A percentile compares a stretch with the other conserved stretches of the same genome.
These are phyloP conservation scores for Nebria salina DNA, from an alignment of 2,888 invertebrate species.

Conservation along the genomic window DNA sequence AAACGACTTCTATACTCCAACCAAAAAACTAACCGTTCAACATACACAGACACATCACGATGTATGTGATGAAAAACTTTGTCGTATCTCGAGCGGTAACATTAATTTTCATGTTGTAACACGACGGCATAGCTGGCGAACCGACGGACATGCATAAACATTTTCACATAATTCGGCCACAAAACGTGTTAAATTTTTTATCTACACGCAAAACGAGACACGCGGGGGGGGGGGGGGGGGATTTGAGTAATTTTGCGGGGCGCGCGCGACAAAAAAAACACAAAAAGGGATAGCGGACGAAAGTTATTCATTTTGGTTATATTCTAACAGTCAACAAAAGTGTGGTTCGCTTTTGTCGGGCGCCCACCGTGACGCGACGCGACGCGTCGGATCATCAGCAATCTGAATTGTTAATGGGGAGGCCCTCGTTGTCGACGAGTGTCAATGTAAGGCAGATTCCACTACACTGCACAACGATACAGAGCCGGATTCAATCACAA, in stretches of 20 bases:
- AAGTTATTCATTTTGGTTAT: constrained; percentile 50
- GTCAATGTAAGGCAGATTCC: constrained; percentile 45
- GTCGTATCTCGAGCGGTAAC: constrained; percentile 36
- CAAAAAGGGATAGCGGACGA: constrained; percentile 14
- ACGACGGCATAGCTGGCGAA: background rate
- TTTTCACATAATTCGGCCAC: constrained; percentile 33
- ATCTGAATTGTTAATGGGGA: constrained; percentile 61
- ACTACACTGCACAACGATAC: constrained; percentile 32
- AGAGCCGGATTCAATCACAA: constrained; percentile 17
- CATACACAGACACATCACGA: too few species aligned
- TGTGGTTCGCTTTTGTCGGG: constrained; percentile 26
- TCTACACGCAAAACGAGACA: constrained; percentile 57
- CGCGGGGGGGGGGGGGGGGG: background rate
- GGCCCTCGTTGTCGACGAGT: constrained; percentile 49
- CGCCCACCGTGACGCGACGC: constrained; percentile 46
- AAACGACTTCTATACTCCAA: constrained; percentile 24
- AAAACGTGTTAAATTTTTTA: constrained; percentile 59
- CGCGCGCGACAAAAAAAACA: constrained; percentile 25
- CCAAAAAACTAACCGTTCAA: constrained; percentile 36
- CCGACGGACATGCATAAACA: constrained; percentile 41
- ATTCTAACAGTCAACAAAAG: constrained; percentile 58
- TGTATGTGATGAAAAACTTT: constrained; percentile 40
- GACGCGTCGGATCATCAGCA: constrained; percentile 56
- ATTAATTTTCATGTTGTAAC: constrained; percentile 39
- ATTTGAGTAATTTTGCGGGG: constrained; percentile 5